These are phyloP conservation scores for Choristoneura fumiferana DNA, from an alignment of 1,140 invertebrate genomes.

Conservation along the genomic window DNA sequence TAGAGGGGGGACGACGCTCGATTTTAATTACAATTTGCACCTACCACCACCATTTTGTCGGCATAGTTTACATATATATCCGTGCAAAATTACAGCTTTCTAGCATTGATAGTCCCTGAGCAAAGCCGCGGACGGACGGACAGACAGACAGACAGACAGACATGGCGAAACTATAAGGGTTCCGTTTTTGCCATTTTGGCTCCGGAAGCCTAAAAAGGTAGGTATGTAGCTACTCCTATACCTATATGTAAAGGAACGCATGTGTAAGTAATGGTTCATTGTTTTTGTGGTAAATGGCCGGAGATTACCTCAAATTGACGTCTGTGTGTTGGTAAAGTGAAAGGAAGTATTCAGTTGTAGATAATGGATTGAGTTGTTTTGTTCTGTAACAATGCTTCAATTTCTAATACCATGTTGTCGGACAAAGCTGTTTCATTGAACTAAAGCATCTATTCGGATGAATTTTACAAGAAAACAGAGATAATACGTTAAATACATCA, in stretches of 20 bases:
- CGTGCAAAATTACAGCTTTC: too few relatives aligned
- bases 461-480: neutral
- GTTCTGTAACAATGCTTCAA: constrained; percentile 26
- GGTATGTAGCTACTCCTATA: too few relatives aligned
- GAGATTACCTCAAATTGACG: constrained; percentile 46
- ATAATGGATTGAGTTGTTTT: constrained; percentile 39
- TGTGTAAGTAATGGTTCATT: constrained; percentile 42
- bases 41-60: too few relatives aligned
- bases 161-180: too few relatives aligned
- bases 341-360: constrained; percentile 40
- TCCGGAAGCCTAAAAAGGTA: too few relatives aligned
- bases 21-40: too few relatives aligned
- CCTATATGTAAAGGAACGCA: constrained; percentile 24
- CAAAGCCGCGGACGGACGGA: too few relatives aligned
- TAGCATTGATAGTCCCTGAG: too few relatives aligned
- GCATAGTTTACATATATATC: too few relatives aligned
- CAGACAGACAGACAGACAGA: too few relatives aligned
- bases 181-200: too few relatives aligned
- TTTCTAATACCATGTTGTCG: constrained; percentile 12
- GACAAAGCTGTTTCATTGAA: neutral
- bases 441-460: neutral
- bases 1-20: too few relatives aligned
- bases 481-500: neutral
- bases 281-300: constrained; percentile 43
- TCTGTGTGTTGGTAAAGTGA: constrained; percentile 40